Percentiles rank a stretch among this genome's conserved stretches.
Evolutionary conservation across 1,140 invertebrate species (phyloP).

Genomic region (Drosophila ercepeae): DNA sequence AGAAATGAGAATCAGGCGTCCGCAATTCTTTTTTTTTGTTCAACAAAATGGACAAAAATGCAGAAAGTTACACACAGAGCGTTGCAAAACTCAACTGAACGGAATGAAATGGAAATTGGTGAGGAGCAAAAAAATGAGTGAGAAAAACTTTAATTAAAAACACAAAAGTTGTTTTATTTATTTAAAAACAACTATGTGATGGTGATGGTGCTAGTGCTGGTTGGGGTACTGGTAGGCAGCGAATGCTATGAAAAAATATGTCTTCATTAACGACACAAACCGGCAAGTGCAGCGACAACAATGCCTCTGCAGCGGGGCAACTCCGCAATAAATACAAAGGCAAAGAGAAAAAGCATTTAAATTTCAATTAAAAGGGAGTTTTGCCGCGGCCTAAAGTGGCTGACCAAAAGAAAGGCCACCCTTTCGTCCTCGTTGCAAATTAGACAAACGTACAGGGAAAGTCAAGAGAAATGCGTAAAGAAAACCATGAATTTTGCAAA

Average conservation of each 20-base stretch:
- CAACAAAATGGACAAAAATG: slow-evolving; percentile 64
- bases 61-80: slow-evolving; percentile 50
- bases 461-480: slow-evolving; percentile 51
- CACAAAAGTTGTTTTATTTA: slow-evolving; percentile 82
- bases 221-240: slow-evolving; percentile 15
- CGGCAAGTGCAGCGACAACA: slow-evolving; percentile 65
- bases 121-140: slow-evolving; percentile 31
- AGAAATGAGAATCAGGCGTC: slow-evolving; percentile 54
- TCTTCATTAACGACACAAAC: slow-evolving; percentile 78
- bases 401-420: slow-evolving; percentile 14
- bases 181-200: slow-evolving; percentile 64
- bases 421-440: slow-evolving; percentile 60
- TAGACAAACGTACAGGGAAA: slow-evolving; percentile 62
- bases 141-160: slow-evolving; percentile 82
- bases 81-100: slow-evolving; percentile 2
- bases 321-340: slow-evolving; percentile 68
- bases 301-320: slow-evolving; percentile 32
- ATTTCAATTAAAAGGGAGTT: slow-evolving; percentile 77
- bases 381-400: slow-evolving; percentile 62
- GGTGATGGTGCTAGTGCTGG: too few relatives aligned
- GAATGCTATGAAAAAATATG: slow-evolving; percentile 75
- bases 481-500: slow-evolving; percentile 37
- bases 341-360: slow-evolving; percentile 77
- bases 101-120: neutral
- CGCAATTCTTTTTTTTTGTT: slow-evolving; percentile 63